Conservation (phyloP, 2,888 invertebrate genomes). For the Synergus umbraculus region DNA sequence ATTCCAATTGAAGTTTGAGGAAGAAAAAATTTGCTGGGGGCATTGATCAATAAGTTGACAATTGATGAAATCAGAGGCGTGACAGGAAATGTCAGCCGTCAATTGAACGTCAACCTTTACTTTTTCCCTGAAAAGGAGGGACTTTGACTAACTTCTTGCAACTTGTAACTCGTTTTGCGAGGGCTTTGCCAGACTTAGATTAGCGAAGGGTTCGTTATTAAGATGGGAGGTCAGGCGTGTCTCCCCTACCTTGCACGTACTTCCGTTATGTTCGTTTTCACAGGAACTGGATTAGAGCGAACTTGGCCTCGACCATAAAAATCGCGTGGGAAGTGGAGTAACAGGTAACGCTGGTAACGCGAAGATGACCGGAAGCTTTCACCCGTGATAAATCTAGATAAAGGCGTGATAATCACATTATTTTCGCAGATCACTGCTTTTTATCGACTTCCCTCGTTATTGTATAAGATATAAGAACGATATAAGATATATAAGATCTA, state of each 20-base stretch:
- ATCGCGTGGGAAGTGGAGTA: constrained; percentile 63
- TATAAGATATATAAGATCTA: not conserved
- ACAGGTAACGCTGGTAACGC: not conserved
- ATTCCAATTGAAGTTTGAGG: not conserved
- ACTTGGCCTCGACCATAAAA: constrained; percentile 58
- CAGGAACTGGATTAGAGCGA: constrained; percentile 72
- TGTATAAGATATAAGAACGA: not conserved
- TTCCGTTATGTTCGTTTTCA: constrained; percentile 72
- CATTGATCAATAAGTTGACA: constrained; percentile 10
- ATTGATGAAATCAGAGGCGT: constrained; percentile 28
- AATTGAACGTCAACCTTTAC: constrained; percentile 3
- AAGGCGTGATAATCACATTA: constrained; percentile 27
- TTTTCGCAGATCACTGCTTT: constrained; percentile 31
- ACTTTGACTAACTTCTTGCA: constrained; percentile 31
- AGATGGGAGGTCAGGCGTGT: constrained; percentile 72
- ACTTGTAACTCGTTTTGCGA: constrained; percentile 49
- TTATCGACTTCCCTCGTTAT: constrained; percentile 4
- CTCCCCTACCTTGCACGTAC: constrained; percentile 61
- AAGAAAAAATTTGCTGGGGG: constrained; percentile 37
- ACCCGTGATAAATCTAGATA: constrained; percentile 28
- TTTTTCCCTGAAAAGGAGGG: constrained; percentile 46
- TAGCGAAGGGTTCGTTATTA: constrained; percentile 60
- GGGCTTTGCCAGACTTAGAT: not conserved
- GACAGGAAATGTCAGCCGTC: constrained; percentile 30
- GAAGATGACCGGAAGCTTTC: constrained; percentile 32